Evolutionary conservation across 2,113 vertebrate genomes (phyloP), one percentile per base, ranked within the genome.

Genomic region (Tragelaphus strepsiceros): DNA sequence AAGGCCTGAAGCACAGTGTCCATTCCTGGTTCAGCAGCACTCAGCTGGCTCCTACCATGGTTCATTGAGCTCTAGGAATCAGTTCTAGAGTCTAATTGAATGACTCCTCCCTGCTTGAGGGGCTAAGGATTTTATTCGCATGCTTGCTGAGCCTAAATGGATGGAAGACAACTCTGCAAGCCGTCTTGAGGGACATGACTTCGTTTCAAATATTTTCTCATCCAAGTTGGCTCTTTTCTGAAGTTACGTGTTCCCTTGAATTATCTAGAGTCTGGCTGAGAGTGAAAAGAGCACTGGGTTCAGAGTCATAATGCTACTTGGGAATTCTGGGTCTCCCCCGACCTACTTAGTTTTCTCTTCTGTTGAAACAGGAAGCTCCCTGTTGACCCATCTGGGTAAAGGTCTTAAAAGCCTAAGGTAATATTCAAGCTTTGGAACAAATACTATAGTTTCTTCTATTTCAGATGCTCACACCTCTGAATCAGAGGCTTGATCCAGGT

Each of bases 371-470:
- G 26, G 39, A 64, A 54, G 13, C 67, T 96, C n/a, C 14, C 53
- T 53, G 0, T 16, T 12, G 35, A 56, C 26, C 24, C 56, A 74
- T 67, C 64, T 96, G 21, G 56, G 35, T 85, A 74, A 86, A 64
- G 22, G n/a, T 91, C 74, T 61, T 74, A 28, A 6, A 84, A 64
- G 43, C 51, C 53, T 24, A 43, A 56, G 77, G 51, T 43, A 82
- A 26, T 74, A 32, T 88, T 86, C 54, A 78, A 39, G 9, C 59
- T 82, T 16, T 39, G 59, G 16, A 30, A 51, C 83, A 83, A 86
- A 84, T 61, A 35, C 24, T 83, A 2, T 49, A 49, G 46, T 83
- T 88, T 71, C 61, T 96, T 91, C 49, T 19, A 64, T 86, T 94
- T 88, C 67, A 59, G 1, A 54, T 77, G 54, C 46, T 94, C 43